Evolutionary conservation across 2,113 vertebrate species (phyloP).

Genomic region (Thryonomys swinderianus): DNA sequence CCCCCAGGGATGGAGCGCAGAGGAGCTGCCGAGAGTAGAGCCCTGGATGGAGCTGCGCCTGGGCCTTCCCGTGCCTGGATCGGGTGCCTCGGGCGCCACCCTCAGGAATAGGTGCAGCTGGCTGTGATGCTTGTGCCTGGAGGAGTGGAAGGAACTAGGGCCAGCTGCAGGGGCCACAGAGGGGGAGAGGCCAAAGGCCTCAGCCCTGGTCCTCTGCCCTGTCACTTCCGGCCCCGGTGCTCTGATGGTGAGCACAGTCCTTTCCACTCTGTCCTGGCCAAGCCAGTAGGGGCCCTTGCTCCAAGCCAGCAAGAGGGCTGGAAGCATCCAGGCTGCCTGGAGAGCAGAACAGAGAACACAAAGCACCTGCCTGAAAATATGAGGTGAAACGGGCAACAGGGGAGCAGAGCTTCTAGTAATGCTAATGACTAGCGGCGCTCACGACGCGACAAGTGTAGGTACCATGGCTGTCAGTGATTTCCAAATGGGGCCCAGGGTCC

Average conservation of each 20-base stretch:
- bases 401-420: fast-evolving
- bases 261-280: background rate
- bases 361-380: too few species aligned
- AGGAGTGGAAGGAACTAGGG: too few species aligned
- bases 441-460: background rate
- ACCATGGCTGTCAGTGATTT: background rate
- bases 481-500: background rate
- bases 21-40: slow-evolving; percentile 67
- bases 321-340: background rate
- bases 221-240: background rate
- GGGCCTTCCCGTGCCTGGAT: slow-evolving; percentile 63
- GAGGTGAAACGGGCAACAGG: fast-evolving
- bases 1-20: slow-evolving; percentile 55
- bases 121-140: background rate
- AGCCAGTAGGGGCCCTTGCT: background rate
- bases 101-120: background rate
- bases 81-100: background rate
- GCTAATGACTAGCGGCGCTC: background rate
- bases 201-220: background rate
- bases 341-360: background rate
- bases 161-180: background rate
- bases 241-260: background rate
- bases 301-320: background rate
- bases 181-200: background rate
- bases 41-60: slow-evolving; percentile 25